phyloP scores from a whole-genome alignment of 2,797 vertebrate species.

The Amphiprion clarkii region DNA sequence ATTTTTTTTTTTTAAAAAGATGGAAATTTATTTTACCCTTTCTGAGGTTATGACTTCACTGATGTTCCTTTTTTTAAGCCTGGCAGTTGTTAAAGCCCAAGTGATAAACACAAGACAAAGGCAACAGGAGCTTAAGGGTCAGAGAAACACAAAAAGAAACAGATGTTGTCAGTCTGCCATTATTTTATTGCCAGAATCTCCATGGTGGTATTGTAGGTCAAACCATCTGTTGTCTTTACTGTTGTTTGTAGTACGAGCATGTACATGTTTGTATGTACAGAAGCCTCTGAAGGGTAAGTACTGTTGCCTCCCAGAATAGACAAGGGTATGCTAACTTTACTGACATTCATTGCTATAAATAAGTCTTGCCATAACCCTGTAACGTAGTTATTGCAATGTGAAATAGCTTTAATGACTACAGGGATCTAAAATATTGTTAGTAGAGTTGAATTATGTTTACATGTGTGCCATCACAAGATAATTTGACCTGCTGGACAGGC shows the following conservation, averaged over 20 bases:
- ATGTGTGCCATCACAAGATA: slow-evolving; percentile 11
- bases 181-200: slow-evolving; percentile 68
- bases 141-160: slow-evolving; percentile 60
- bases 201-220: slow-evolving; percentile 62
- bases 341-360: slow-evolving; percentile 83
- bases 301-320: slow-evolving; percentile 77
- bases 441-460: slow-evolving; percentile 19
- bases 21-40: slow-evolving; percentile 3
- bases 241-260: slow-evolving; percentile 55
- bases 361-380: slow-evolving; percentile 66
- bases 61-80: slow-evolving; percentile 41
- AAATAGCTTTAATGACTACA: slow-evolving; percentile 51
- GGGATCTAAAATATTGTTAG: slow-evolving; percentile 31
- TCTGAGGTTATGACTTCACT: slow-evolving; percentile 43
- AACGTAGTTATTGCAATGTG: slow-evolving; percentile 61
- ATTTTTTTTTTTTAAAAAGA: not conserved
- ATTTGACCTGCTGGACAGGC: slow-evolving; percentile 25
- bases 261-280: slow-evolving; percentile 58
- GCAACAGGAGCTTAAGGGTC: slow-evolving; percentile 68
- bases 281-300: slow-evolving; percentile 65
- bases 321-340: slow-evolving; percentile 74
- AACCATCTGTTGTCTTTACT: slow-evolving; percentile 80
- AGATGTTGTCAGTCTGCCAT: slow-evolving; percentile 76
- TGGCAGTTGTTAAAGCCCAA: slow-evolving; percentile 75
- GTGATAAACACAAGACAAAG: slow-evolving; percentile 74